Conservation (phyloP, 2,113 vertebrate genomes). For the Anolis carolinensis region DNA sequence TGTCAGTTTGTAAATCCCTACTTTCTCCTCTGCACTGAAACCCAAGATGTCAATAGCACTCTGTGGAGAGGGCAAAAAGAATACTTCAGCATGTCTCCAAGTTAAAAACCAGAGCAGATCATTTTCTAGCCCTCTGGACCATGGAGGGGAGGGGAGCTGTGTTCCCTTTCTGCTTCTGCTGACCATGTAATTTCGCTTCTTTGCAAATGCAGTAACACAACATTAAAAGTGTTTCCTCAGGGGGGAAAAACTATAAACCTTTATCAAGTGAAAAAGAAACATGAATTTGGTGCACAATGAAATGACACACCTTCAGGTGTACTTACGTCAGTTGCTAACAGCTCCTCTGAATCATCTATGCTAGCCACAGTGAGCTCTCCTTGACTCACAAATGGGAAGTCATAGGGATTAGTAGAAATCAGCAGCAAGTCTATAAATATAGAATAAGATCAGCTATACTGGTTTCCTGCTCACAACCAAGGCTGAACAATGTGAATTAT, state of each 20-base stretch:
- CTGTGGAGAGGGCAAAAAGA: conserved; percentile 41
- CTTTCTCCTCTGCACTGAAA: conserved; percentile 78
- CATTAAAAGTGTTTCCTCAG: not conserved
- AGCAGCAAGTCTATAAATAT: conserved; percentile 79
- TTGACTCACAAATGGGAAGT: conserved; percentile 79
- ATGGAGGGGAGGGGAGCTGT: too few relatives aligned
- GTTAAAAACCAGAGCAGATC: not conserved
- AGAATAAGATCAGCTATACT: not conserved
- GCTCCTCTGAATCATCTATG: conserved; percentile 77
- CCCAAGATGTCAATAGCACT: conserved; percentile 79
- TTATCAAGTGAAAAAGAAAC: not conserved
- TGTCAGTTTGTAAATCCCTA: conserved; percentile 79
- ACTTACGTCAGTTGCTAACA: conserved; percentile 80
- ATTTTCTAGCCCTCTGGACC: not conserved
- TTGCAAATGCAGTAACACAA: not conserved
- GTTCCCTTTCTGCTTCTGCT: not conserved
- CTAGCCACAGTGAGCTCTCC: conserved; percentile 82
- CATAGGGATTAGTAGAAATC: conserved; percentile 87
- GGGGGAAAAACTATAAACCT: too few relatives aligned
- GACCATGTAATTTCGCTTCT: not conserved
- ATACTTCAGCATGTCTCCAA: not conserved
- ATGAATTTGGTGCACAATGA: not conserved
- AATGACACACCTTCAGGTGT: not conserved
- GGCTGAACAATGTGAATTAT: not conserved
- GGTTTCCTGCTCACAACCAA: not conserved